Base-by-base conservation (phyloP, 1,140 invertebrate genomes). In the Drosophila parabipectinata region DNA sequence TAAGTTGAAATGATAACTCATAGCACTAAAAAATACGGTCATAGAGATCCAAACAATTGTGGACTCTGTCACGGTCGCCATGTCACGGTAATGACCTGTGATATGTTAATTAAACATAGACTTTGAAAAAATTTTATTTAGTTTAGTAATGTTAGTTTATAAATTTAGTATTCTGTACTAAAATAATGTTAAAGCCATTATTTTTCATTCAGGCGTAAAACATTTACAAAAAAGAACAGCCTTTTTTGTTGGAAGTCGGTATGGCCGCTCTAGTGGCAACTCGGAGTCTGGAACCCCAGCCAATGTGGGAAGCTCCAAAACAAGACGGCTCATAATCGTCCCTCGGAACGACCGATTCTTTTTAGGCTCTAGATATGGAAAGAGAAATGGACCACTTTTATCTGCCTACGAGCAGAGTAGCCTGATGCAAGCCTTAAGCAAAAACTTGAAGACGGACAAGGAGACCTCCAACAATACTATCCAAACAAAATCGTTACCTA, bases 311-410 rank as follows among this genome's bases (percentile, higher is more conserved):
- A 71, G 73, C 6, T 88, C 83, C 1, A 91, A 81, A 30, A 59
- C 72, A 2, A 77, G 90, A 30, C 74, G 90, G 4, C 61, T 90
- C 5, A 84, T 88, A 8, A 78, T 91, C 24, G 90, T 90, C 4
- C 90, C 91, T 5, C 80, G 91, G 3, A 92, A 91, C 32, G 91
- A 92, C 74, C 68, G 90, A 1, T 92, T 92, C 55, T 92, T 92
- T 44, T 62, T 92, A 15, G 90, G 91, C 5, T 92, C 91, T 5
- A 73, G 91, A 2, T 92, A 92, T 62, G 91, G 91, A 15, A 92
- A 92, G 51, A 78, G 91, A 14, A 75, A 78, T 28, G 56, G 66
- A 9, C 73, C 85, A 18, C 74, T 55, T 24, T 32, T 82, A 1
- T 71, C 80, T 12, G 72, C 85, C 21, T 85, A 87, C 47, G 80